Base-by-base conservation (phyloP, 2,113 vertebrate genomes). In the Scophthalmus maximus region DNA sequence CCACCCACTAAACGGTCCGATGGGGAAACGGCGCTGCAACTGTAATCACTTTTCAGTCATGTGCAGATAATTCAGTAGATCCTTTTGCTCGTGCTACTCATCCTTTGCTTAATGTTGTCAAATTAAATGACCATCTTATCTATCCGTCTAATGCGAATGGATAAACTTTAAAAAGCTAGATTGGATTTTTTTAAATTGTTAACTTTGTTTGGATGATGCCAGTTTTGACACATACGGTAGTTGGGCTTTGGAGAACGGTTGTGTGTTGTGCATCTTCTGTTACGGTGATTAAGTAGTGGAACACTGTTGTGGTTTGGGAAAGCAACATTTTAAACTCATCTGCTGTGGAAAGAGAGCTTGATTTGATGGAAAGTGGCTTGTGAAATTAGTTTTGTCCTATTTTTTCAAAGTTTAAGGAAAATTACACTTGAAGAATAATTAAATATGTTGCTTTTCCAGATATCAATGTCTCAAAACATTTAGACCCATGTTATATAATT, bases 11-110 rank as follows among this genome's bases (percentile, higher is more conserved):
- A 87, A 85, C 67, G 78, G 73, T 87, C 85, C 75, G 20, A 83
- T 70, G 87, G 83, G 87, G 72, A 83, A 85, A 70, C 79, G 57
- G 67, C 76, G 68, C 76, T 87, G 75, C 81, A 80, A 88, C 76
- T 87, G 76, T 83, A 82, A 88, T 85, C 84, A 82, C 73, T 85
- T 87, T 82, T 80, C 60, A 79, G 50, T 67, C 38, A 20, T 73
- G 72, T 73, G 84, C 68, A 61, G 58, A 77, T 86, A 75, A 84
- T 79, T 75, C 25, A 17, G n/a, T n/a, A n/a, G n/a, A n/a, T 73
- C 72, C 70, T 88, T 84, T 68, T 80, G 64, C 69, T 36, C 29
- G 73, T 36, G 68, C 68, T 58, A 32, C 82, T 81, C 60, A 60
- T 56, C 34, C 51, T 73, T 76, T 55, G 62, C 61, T 65, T 53